Evolutionary conservation across 2,888 invertebrate species (phyloP).

Genomic region (Eueremaeus valkanovi): DNA sequence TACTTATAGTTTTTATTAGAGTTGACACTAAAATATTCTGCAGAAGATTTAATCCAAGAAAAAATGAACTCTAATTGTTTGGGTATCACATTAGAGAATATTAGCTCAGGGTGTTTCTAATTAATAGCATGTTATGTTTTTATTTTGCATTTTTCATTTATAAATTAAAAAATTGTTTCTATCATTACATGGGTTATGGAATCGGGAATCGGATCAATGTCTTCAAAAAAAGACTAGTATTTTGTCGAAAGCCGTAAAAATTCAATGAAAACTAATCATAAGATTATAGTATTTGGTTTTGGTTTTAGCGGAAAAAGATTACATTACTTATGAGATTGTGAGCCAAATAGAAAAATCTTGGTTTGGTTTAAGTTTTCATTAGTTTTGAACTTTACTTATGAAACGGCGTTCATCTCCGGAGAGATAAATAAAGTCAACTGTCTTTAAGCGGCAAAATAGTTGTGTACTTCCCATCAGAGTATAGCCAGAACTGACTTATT

Average conservation of each 20-base stretch:
- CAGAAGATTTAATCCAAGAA: neutral
- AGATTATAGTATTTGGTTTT: slow-evolving; percentile 24
- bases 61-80: too few species aligned
- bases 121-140: too few species aligned
- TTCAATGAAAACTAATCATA: slow-evolving; percentile 22
- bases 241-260: neutral
- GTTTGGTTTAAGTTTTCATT: slow-evolving; percentile 7
- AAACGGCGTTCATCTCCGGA: neutral
- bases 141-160: too few species aligned
- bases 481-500: neutral
- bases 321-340: neutral
- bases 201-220: neutral
- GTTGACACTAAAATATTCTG: slow-evolving; percentile 6
- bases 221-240: neutral
- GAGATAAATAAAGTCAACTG: slow-evolving; percentile 25
- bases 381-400: slow-evolving; percentile 24
- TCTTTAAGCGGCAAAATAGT: neutral
- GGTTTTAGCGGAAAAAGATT: slow-evolving; percentile 13
- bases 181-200: too few species aligned
- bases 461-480: neutral
- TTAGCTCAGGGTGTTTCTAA: too few species aligned
- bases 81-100: too few species aligned
- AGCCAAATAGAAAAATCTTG: neutral
- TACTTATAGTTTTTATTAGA: neutral
- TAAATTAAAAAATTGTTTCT: too few species aligned